Base-by-base conservation (phyloP, 64 coral and sea anemone species). In the Trachythela sp. region DNA sequence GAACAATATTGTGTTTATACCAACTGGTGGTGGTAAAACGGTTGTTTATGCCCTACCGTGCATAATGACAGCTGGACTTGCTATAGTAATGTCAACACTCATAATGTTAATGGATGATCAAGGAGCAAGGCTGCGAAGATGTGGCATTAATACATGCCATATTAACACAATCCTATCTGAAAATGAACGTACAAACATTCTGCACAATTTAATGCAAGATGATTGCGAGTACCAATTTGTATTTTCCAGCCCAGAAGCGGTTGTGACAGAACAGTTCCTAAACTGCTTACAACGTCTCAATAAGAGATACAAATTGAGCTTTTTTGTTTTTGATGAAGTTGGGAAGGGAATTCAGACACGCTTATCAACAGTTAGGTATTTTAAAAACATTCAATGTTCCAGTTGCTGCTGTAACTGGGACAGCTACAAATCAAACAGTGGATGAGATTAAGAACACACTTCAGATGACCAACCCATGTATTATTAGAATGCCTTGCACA, bases 371-470 rank as follows among this genome's bases (percentile, higher is more conserved):
- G 50, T 33, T 88, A 17, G 85, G 91, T 10, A 39, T 38, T 31
- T 64, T 92, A 10, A 54, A 76, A n/a, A 27, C 87, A 39, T 92
- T 59, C 30, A 51, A 32, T n/a, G 83, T 48, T 24, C 83, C 89
- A 64, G 24, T 88, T 88, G 34, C 87, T 15, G 91, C 91, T 39
- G 42, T 92, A 18, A 92, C 91, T 84, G 91, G 91, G 9, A 88
- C 91, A 56, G 86, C 39, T 2, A 92, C 71, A 42, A 58, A 54
- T 26, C 68, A 35, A 26, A 72, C 68, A 0, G 15, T 72, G 29
- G 68, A 72, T 22, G 14, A 14, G 17, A 72, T 72, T 13, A 27
- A 14, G 29, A 22, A 9, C 26, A 72, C 68, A 27, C 26, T 72
- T 11, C 68, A 72, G 24, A 72, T 72, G 68, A 72, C 33, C 1